phyloP scores from a whole-genome alignment of 2,113 vertebrate genomes.

The Microcebus jonahi region DNA sequence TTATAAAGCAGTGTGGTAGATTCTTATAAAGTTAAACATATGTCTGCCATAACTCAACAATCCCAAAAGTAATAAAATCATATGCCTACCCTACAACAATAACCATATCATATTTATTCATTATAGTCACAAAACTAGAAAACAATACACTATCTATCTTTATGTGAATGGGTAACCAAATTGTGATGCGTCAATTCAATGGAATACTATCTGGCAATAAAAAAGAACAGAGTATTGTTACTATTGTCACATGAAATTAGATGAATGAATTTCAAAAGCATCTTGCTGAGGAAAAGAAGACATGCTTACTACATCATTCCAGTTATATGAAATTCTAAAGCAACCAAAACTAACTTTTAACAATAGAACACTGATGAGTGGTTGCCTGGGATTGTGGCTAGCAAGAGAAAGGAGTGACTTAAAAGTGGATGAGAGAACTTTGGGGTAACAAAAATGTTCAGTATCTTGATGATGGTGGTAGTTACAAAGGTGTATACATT shows the following conservation, averaged over 20 bases:
- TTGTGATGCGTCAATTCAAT: not conserved
- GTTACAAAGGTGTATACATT: not conserved
- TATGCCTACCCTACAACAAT: not conserved
- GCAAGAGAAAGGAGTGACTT: not conserved
- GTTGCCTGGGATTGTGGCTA: not conserved
- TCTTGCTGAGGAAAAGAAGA: constrained; percentile 2
- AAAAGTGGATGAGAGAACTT: not conserved
- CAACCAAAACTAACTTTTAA: not conserved
- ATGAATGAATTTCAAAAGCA: not conserved
- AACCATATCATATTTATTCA: not conserved
- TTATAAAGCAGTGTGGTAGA: not conserved
- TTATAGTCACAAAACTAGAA: not conserved
- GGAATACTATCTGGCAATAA: not conserved
- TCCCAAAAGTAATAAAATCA: not conserved
- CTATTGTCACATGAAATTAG: not conserved
- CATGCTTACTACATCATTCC: not conserved
- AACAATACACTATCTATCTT: not conserved
- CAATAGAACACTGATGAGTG: not conserved
- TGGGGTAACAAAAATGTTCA: not conserved
- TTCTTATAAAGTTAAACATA: not conserved
- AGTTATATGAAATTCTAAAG: constrained; percentile 10
- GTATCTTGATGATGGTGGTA: not conserved
- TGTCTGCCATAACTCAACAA: not conserved
- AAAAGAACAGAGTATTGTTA: not conserved
- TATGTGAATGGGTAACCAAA: not conserved